Conservation (phyloP, 2,113 vertebrate species). For the Lophotis ruficrista region DNA sequence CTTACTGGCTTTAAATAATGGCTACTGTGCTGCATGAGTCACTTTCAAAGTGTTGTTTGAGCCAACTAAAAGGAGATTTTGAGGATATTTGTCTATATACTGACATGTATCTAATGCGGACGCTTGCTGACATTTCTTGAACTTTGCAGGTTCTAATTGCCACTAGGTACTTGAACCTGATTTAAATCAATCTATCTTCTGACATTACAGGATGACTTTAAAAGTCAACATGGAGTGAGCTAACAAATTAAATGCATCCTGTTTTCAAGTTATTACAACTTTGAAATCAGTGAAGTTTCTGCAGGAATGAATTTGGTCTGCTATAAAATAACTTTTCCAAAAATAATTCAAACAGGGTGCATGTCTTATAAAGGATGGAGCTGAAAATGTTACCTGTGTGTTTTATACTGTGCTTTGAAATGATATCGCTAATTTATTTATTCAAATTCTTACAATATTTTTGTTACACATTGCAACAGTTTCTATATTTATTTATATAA, state of each 20-base stretch:
- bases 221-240: neutral
- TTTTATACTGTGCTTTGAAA: neutral
- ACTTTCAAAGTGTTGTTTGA: neutral
- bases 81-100: neutral
- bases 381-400: neutral
- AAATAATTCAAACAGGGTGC: neutral
- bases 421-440: neutral
- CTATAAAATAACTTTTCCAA: neutral
- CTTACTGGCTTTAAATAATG: neutral
- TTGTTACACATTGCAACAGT: neutral
- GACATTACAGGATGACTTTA: neutral
- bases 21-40: neutral
- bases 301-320: neutral
- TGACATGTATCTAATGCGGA: neutral
- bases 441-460: neutral
- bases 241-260: neutral
- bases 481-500: neutral
- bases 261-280: neutral
- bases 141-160: neutral
- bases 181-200: neutral
- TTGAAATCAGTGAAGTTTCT: neutral
- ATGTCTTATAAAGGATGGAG: neutral
- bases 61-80: neutral
- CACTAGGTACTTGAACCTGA: slow-evolving; percentile 8
- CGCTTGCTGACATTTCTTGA: neutral